Base-by-base conservation (phyloP, 1,140 invertebrate species). In the Caenorhabditis latens region DNA sequence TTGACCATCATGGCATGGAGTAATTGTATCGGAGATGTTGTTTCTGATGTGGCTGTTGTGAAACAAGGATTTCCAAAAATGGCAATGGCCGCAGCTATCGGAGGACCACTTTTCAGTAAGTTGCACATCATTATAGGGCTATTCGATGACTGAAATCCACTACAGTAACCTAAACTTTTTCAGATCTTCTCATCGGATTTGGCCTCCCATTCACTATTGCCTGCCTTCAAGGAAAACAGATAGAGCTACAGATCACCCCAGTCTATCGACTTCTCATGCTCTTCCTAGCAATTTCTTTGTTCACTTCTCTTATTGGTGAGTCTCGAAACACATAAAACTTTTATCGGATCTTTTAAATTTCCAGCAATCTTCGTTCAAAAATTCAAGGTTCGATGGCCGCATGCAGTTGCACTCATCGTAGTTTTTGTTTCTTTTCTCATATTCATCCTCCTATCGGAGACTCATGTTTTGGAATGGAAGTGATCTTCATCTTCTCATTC, bases 1-100 rank as follows among this genome's bases (percentile, higher is more conserved):
- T 93, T 96, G 67, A 95, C 95, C n/a, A 93, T 95, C 48, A 93
- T 96, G 42, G 95, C 95, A 0, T 95, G 95, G 95, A 95, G 95
- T 48, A 96, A 96, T 92, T 95, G 94, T 91, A 93, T 96, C 75
- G 94, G 95, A 89, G 95, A 95, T 94, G 93, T 95, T 19, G 94
- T 95, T 88, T 94, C 95, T 3, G 95, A 96, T 90, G 91, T 94
- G 2, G 91, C 94, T 21, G 94, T 95, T 90, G 95, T 95, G 5
- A 93, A 93, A 85, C 94, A 94, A 90, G 95, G 95, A 8, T 95
- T 94, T 91, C 94, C 95, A 0, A 93, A 95, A 85, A 95, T 95
- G 95, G 95, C 94, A 4, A 95, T 95, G 88, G 94, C 95, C 4
- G 95, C 95, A 2, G 95, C 95, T 88, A 95, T 95, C 90, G 95